Base-by-base conservation (phyloP, 2,797 vertebrate genomes). In the Poeciliopsis infans region DNA sequence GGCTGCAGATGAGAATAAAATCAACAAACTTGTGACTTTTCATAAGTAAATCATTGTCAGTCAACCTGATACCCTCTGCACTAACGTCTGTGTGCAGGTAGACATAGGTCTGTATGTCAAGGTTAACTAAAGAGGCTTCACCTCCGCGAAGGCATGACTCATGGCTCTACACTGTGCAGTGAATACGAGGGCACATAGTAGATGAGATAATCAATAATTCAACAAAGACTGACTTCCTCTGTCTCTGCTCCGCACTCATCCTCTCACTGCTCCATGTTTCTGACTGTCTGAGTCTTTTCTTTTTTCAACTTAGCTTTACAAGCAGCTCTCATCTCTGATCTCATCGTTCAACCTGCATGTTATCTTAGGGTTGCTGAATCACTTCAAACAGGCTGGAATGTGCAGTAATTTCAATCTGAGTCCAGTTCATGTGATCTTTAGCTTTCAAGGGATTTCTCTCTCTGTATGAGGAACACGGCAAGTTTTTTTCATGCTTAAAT, bases 181-280 rank as follows among this genome's bases (percentile, higher is more conserved):
- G 51, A 86, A 85, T 86, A 79, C 83, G 89, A 85, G 92, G 85
- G 91, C 91, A 90, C 90, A 94, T 75, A 86, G 91, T 86, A 92
- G 82, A 92, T 87, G 79, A 87, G 74, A 80, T 72, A 71, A 94
- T 96, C 87, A 95, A 96, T 96, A 93, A 95, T 96, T 96, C 87
- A 95, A 87, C 87, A 91, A 89, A 94, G 85, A 93, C 80, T 86
- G 84, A 90, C 90, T 90, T 88, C 75, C 85, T 79, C 77, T 81
- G 78, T 85, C 81, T 85, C 84, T 86, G 70, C 31, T 74, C 77
- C 53, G 49, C 47, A 66, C 73, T 72, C 69, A n/a, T 25, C 53
- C 70, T 43, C 81, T 79, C 73, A 25, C 2, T 71, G 20, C 55
- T 51, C 28, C 2, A 66, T 28, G 61, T 72, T 87, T 91, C 80